Conservation (phyloP, 2,113 vertebrate species). For the Aythya baeri region DNA sequence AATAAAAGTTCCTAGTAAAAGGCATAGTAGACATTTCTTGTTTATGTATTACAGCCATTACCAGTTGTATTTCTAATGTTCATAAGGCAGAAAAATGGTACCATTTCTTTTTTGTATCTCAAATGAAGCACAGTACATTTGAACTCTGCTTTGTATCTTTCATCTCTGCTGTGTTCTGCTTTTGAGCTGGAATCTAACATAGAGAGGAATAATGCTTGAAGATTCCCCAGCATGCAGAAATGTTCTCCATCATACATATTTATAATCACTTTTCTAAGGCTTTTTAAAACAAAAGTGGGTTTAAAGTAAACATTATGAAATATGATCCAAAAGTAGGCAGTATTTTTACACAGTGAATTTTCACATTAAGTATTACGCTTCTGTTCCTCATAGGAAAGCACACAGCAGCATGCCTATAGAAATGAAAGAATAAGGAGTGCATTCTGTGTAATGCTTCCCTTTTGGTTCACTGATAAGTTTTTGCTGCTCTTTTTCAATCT, state of each 20-base stretch:
- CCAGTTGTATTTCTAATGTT: not conserved
- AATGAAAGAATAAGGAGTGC: not conserved
- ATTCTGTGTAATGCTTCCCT: not conserved
- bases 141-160: not conserved
- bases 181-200: not conserved
- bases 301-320: not conserved
- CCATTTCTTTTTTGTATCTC: not conserved
- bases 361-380: not conserved
- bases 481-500: not conserved
- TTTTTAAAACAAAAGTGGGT: not conserved
- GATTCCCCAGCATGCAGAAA: not conserved
- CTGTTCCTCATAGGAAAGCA: not conserved
- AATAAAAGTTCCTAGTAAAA: conserved; percentile 5
- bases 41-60: not conserved
- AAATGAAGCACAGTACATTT: not conserved
- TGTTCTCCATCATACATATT: not conserved
- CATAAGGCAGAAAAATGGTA: not conserved
- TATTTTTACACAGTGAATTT: not conserved
- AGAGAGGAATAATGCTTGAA: not conserved
- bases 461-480: not conserved
- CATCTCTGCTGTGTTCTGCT: not conserved
- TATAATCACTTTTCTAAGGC: not conserved
- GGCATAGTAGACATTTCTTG: not conserved
- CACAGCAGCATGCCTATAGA: not conserved
- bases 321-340: not conserved